phyloP scores from a whole-genome alignment of 2,113 vertebrate species.

The Phylloscopus trochiloides region DNA sequence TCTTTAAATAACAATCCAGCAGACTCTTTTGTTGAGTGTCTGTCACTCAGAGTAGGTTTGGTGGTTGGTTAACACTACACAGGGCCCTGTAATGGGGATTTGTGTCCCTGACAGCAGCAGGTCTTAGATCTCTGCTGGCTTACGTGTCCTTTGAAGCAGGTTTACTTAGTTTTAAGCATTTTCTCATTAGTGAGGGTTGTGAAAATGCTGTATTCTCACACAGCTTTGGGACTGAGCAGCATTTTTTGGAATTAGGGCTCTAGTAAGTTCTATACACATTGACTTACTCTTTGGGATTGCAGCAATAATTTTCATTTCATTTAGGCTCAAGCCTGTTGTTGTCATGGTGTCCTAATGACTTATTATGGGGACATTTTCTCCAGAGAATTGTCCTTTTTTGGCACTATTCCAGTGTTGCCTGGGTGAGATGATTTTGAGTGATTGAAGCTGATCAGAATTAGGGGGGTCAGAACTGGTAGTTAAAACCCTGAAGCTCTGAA shows the following conservation, averaged over 20 bases:
- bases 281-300: neutral
- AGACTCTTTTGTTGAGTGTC: neutral
- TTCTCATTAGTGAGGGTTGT: neutral
- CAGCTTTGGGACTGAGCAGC: neutral
- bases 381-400: neutral
- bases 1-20: neutral
- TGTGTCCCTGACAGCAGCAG: neutral
- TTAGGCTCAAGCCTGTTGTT: conserved; percentile 21
- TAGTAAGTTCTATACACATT: neutral
- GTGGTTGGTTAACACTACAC: neutral
- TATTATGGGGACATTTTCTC: conserved; percentile 26
- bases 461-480: neutral
- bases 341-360: conserved; percentile 4
- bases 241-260: neutral
- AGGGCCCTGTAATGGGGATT: neutral
- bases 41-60: neutral
- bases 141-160: neutral
- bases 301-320: conserved; percentile 7
- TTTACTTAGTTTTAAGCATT: neutral
- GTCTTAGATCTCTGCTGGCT: neutral
- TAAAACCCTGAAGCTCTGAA: neutral
- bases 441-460: neutral
- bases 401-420: neutral
- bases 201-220: neutral
- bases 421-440: neutral